Evolutionary conservation across 2,113 vertebrate genomes (phyloP), one percentile per base, ranked within the genome.

Genomic region (Nanorana parkeri): DNA sequence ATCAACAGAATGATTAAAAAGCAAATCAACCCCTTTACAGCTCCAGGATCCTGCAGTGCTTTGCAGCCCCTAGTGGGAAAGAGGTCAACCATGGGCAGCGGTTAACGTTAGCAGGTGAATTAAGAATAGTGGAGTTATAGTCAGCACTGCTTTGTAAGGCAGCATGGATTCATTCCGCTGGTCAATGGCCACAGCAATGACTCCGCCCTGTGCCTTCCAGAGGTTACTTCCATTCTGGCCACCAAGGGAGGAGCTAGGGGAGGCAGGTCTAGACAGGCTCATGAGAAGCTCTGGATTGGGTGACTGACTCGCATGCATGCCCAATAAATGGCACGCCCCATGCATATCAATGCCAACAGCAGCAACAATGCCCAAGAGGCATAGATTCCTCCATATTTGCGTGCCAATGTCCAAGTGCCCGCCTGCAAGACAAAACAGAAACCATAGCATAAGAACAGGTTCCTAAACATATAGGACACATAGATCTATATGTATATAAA

Each of bases 311-410:
- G 88, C 91, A 92, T 88, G 89, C 96, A 97, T 85, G 92, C 93
- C 96, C 96, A 97, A 88, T 97, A 97, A 65, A 94, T 93, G 23
- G 93, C 96, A 85, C 96, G 93, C 41, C 92, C 95, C 81, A 97
- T 86, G 84, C 93, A 96, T 79, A 95, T 81, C 74, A 96, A 83
- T 15, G 94, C 93, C 90, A 96, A 90, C 72, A 97, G 89, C 80
- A 96, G 93, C 84, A 95, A 87, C 83, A 90, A 88, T 3, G 94
- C 95, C 96, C 96, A 97, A 16, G 94, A 92, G 68, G 95, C 96
- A 64, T 97, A 97, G 89, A 97, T 96, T 32, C 95, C 96, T 68
- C 90, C 90, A 68, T 95, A 96, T 72, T 83, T 88, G 81, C 84
- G 92, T 29, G 95, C 96, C 65, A 93, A 90, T 60, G 87, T 87